Base-by-base conservation (phyloP, 1,140 invertebrate species). In the Apis florea region DNA sequence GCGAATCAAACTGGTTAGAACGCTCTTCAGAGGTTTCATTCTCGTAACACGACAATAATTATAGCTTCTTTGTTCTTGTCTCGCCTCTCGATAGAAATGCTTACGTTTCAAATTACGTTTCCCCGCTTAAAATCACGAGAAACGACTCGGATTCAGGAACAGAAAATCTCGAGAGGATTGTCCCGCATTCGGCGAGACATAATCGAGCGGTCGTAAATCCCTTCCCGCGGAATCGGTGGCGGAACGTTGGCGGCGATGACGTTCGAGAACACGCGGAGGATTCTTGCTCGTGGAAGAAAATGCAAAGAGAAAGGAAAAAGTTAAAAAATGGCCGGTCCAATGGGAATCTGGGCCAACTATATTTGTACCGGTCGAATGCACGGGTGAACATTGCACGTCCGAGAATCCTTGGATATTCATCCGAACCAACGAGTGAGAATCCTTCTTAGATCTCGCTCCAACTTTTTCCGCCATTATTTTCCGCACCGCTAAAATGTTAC, bases 301-400 rank as follows among this genome's bases (percentile, higher is more conserved):
- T 11, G 17, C 64, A 82, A 64, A 63, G 31, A 59, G 54, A 67
- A 71, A 67, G 19, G 54, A 53, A 53, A 40, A 17, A 19, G 2
- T 51, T n/a, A 31, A 79, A 86, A 81, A 80, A 75, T 76, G 58
- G 61, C 24, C 54, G 80, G 47, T 47, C 73, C 70, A 73, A 56
- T 63, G 84, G 67, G 84, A 81, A 87, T 87, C 82, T 87, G 82
- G 86, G 86, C 79, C 86, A 87, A 84, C 86, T 87, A 87, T 87
- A 87, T 87, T 87, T 87, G 74, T 81, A 82, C 54, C 74, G 82
- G 74, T 73, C 59, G 58, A 54, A 61, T 61, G 73, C 26, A 69
- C 79, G 77, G 53, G 12, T 63, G 40, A 67, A 26, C 56, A 26
- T 12, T 56, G 70, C 76, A 66, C 78, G 54, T 77, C 63, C 26